Base-by-base conservation (phyloP, 2,888 invertebrate genomes). In the Drosophila paranaensis region DNA sequence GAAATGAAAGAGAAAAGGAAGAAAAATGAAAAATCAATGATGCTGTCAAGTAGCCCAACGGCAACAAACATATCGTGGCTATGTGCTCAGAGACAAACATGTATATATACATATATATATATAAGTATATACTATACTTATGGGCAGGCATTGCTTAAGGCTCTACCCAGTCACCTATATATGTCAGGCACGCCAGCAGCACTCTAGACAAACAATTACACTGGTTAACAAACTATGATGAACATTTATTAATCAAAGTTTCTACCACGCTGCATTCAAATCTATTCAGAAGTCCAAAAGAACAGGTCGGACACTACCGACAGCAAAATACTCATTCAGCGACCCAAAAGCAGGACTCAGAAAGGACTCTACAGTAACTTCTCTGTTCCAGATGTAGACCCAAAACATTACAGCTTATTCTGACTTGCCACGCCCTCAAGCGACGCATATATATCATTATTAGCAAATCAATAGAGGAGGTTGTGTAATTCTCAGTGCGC, bases 21-120 rank as follows among this genome's bases (percentile, higher is more conserved):
- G 71, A 40, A 61, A 81, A 80, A 73, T 77, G 88, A 84, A 89
- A 89, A 87, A 89, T 84, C 85, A 89, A 85, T 87, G 84, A 88
- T 84, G 83, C 83, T 84, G 89, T 78, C 83, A 84, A 86, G 71
- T 75, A 73, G 74, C 57, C 55, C 55, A 13, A 39, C 25, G 53
- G n/a, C 60, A 50, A 50, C 43, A 37, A 27, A 65, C 16, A 39
- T 39, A 65, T 20, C 51, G 27, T 14, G 14, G 25, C 33, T 16
- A 20, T 13, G 33, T 43, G 11, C 11, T 43, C 42, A 43, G 10
- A 43, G 20, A 20, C 20, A 20, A 20, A 20, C 20, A 9, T 1
- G 20, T 20, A 20, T 6, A 42, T 48, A 0, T 33, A 6, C 0
- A 3, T 37, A 25, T 9, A 27, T 27, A n/a, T n/a, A n/a, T n/a